Conservation (phyloP, 2,113 vertebrate genomes). For the Peromyscus polionotus region DNA sequence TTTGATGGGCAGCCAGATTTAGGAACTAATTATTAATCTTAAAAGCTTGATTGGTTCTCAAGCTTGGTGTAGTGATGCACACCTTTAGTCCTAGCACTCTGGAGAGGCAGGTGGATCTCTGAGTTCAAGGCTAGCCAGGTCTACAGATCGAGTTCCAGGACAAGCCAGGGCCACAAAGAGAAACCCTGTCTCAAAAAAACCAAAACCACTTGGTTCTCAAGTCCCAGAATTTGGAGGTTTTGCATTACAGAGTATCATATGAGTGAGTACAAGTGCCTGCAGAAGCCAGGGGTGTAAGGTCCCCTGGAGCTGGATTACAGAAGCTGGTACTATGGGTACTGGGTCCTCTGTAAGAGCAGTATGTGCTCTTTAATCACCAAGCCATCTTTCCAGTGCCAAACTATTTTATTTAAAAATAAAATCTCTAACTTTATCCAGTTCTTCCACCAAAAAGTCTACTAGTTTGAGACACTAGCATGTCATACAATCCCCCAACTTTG, state of each 20-base stretch:
- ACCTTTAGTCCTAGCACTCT: background rate
- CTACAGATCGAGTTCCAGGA: background rate
- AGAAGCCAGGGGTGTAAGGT: background rate
- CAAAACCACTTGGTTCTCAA: background rate
- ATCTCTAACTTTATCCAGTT: constrained; percentile 33
- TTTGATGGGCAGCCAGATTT: too few species aligned
- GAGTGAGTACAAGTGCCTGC: background rate
- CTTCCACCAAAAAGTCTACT: constrained; percentile 7
- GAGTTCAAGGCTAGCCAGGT: background rate
- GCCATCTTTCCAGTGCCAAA: background rate
- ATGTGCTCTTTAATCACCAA: background rate
- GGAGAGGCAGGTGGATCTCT: background rate
- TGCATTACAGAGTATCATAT: constrained; percentile 1
- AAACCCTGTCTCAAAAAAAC: background rate
- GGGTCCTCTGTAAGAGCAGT: background rate
- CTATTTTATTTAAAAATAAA: constrained; percentile 26
- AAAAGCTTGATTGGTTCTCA: too few species aligned
- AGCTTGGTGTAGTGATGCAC: background rate
- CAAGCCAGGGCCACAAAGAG: background rate
- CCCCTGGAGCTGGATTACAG: background rate
- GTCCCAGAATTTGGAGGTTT: constrained; percentile 13
- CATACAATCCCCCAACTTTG: background rate
- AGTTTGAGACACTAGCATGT: constrained; percentile 49
- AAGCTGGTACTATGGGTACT: background rate
- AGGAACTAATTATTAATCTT: too few species aligned